phyloP scores from a whole-genome alignment of 1,140 invertebrate genomes.

The Caenorhabditis inopinata region DNA sequence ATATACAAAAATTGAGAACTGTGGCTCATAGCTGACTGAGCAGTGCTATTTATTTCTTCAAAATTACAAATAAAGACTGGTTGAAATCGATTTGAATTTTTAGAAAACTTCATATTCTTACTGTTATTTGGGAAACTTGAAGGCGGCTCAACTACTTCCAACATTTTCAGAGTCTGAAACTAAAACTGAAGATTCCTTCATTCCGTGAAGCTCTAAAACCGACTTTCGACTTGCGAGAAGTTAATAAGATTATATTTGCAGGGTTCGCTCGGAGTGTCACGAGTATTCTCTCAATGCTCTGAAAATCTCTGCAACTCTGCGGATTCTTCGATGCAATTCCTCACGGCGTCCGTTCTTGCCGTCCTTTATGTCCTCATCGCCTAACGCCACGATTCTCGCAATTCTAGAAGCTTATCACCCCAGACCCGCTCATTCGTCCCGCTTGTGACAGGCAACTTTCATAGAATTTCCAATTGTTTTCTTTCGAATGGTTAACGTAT shows the following conservation, averaged over 20 bases:
- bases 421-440: not conserved
- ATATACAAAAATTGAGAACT: too few relatives aligned
- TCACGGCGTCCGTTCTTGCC: conserved; percentile 22
- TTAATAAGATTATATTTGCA: not conserved
- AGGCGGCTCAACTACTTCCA: too few relatives aligned
- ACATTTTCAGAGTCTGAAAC: too few relatives aligned
- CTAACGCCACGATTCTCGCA: not conserved
- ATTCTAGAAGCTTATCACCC: too few relatives aligned
- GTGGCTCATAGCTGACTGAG: too few relatives aligned
- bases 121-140: too few relatives aligned
- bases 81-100: too few relatives aligned
- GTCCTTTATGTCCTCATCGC: not conserved
- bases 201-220: not conserved
- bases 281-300: conserved; percentile 11
- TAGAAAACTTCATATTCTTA: too few relatives aligned
- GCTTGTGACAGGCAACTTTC: not conserved
- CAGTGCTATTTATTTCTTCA: too few relatives aligned
- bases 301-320: conserved; percentile 27
- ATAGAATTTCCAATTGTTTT: conserved; percentile 10
- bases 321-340: not conserved
- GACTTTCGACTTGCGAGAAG: not conserved
- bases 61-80: too few relatives aligned
- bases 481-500: not conserved
- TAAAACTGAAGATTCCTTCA: not conserved
- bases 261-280: conserved; percentile 11